A percentile compares a stretch with the other conserved stretches of the same genome.
These are phyloP conservation scores for Cirrhinus mrigala DNA, from an alignment of 2,797 vertebrate genomes.

Conservation along the genomic window DNA sequence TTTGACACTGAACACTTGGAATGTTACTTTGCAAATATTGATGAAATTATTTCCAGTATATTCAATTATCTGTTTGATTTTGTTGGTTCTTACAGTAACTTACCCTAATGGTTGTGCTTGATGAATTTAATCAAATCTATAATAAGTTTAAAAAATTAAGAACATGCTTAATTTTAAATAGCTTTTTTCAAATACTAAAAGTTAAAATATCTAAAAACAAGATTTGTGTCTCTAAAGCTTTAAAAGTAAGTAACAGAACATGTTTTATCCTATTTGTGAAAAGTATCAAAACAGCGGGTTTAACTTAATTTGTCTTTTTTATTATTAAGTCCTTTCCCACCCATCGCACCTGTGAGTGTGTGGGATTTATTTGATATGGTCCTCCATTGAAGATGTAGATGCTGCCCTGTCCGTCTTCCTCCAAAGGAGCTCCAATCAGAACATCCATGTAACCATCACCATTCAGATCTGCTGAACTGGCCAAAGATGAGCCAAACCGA, in stretches of 20 bases:
- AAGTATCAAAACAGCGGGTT: no score
- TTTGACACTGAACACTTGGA: neutral
- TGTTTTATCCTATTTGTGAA: neutral
- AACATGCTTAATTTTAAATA: neutral
- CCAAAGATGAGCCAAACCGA: constrained; percentile 79
- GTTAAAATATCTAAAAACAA: neutral
- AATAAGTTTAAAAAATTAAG: neutral
- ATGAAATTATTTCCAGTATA: no score
- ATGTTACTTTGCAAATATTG: neutral
- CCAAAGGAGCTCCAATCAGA: constrained; percentile 81
- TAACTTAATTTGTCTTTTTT: neutral
- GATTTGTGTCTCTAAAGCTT: no score
- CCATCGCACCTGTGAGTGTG: constrained; percentile 74
- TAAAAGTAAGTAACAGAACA: neutral
- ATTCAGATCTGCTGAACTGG: constrained; percentile 76
- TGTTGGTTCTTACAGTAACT: neutral
- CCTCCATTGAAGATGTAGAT: constrained; percentile 80
- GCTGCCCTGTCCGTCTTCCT: constrained; percentile 75
- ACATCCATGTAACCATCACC: constrained; percentile 72
- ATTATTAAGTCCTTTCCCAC: neutral
- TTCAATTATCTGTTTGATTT: no score
- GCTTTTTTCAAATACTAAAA: neutral
- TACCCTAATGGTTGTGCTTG: neutral
- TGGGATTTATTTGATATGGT: constrained; percentile 50
- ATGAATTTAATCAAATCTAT: neutral